These are phyloP conservation scores for Phyllotreta striolata DNA, from an alignment of 2,888 invertebrate genomes.

Conservation along the genomic window DNA sequence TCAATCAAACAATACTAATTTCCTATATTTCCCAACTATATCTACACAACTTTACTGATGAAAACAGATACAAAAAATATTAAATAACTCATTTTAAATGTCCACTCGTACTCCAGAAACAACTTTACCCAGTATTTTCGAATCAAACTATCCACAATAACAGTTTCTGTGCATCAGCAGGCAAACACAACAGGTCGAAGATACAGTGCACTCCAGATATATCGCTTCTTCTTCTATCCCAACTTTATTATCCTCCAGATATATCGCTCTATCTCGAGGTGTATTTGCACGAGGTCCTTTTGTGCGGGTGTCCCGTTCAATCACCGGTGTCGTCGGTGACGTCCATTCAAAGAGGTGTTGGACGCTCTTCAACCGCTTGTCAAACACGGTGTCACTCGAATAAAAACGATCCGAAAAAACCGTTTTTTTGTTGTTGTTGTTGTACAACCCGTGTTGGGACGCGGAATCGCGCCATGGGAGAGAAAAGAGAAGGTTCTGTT, in stretches of 20 bases:
- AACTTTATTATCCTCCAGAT: too few relatives aligned
- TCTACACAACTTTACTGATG: too few relatives aligned
- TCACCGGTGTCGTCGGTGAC: slow-evolving; percentile 54
- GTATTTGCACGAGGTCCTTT: slow-evolving; percentile 48
- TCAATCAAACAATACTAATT: too few relatives aligned
- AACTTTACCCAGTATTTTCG: too few relatives aligned
- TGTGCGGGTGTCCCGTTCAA: slow-evolving; percentile 57
- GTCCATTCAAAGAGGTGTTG: slow-evolving; percentile 59
- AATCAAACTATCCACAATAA: too few relatives aligned
- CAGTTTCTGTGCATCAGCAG: too few relatives aligned
- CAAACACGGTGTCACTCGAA: slow-evolving; percentile 59
- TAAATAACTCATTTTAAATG: too few relatives aligned
- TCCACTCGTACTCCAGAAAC: too few relatives aligned
- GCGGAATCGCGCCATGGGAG: slow-evolving; percentile 20
- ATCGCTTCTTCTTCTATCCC: too few relatives aligned
- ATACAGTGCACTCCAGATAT: background rate
- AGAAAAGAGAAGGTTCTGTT: background rate
- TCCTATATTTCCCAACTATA: too few relatives aligned
- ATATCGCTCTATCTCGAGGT: slow-evolving; percentile 35
- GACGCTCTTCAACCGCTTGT: slow-evolving; percentile 58
- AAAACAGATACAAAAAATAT: too few relatives aligned
- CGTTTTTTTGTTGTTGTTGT: slow-evolving; percentile 25
- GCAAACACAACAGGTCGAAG: too few relatives aligned
- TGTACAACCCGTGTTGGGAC: slow-evolving; percentile 24
- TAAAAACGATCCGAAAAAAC: slow-evolving; percentile 33